A percentile compares a stretch with the other conserved stretches of the same genome.
Conservation (phyloP, 37 sponge, comb jelly and placozoan genomes). For the Cladorhizidae sp. region DNA sequence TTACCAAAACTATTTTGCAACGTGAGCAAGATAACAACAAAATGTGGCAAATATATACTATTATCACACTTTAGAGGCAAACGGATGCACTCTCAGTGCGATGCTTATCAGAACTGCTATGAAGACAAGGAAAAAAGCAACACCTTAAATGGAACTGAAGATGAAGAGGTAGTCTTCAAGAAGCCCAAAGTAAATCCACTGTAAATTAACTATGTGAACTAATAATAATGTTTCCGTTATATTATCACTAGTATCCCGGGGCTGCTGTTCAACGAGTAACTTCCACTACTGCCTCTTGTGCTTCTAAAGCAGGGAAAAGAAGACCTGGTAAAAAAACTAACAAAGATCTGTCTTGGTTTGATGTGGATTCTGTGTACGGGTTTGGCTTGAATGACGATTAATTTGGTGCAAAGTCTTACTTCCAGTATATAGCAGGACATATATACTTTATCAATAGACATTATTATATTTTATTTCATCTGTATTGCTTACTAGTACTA, state of each 20-base stretch:
- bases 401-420: background rate
- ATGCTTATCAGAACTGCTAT: background rate
- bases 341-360: constrained; percentile 80
- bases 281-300: constrained; percentile 3
- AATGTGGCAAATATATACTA: no score
- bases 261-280: constrained; percentile 17
- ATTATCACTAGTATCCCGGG: background rate
- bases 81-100: background rate
- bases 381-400: constrained; percentile 59
- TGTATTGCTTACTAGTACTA: no score
- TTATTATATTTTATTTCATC: no score
- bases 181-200: constrained; percentile 27
- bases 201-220: background rate
- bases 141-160: background rate
- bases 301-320: background rate
- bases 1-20: no score
- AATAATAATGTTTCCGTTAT: background rate
- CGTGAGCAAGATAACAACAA: no score
- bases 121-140: background rate
- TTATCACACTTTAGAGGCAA: background rate
- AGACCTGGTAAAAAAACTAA: background rate
- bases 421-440: background rate
- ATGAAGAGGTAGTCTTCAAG: constrained; percentile 43
- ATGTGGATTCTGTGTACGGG: constrained; percentile 73
- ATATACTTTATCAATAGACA: no score